phyloP scores from a whole-genome alignment of 2,888 invertebrate genomes.

The Caenorhabditis imperialis region DNA sequence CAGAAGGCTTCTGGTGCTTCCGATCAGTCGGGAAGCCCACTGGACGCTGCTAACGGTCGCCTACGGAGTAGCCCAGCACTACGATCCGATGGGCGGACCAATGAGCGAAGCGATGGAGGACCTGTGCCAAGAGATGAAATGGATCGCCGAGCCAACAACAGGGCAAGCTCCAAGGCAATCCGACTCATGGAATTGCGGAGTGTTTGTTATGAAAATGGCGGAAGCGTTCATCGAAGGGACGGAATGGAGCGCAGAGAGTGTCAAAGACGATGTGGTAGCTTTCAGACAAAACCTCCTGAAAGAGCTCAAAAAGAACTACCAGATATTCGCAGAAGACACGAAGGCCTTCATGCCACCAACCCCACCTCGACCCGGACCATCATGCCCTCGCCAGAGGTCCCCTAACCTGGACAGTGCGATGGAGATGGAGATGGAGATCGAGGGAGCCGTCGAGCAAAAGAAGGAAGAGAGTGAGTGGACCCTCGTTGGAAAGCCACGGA shows the following conservation, averaged over 20 bases:
- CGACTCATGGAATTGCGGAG: slow-evolving; percentile 13
- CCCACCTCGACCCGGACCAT: no score
- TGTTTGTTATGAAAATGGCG: slow-evolving; percentile 9
- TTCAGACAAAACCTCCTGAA: not conserved
- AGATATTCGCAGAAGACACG: not conserved
- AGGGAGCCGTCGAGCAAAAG: no score
- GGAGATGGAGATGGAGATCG: no score
- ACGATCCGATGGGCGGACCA: no score
- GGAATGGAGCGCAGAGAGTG: not conserved
- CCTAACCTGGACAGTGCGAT: no score
- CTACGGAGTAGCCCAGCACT: not conserved
- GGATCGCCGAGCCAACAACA: not conserved
- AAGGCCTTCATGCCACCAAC: no score
- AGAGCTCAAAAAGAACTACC: not conserved
- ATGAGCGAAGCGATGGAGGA: no score
- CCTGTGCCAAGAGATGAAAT: not conserved
- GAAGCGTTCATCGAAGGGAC: not conserved
- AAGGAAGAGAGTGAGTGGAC: no score
- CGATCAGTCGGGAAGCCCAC: not conserved
- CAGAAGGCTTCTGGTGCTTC: not conserved
- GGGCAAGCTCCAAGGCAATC: not conserved
- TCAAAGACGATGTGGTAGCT: not conserved
- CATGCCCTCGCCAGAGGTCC: no score
- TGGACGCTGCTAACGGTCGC: not conserved
- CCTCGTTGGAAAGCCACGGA: no score